These are phyloP conservation scores for Polietes domitor DNA, from an alignment of 2,888 invertebrate genomes.

Conservation along the genomic window DNA sequence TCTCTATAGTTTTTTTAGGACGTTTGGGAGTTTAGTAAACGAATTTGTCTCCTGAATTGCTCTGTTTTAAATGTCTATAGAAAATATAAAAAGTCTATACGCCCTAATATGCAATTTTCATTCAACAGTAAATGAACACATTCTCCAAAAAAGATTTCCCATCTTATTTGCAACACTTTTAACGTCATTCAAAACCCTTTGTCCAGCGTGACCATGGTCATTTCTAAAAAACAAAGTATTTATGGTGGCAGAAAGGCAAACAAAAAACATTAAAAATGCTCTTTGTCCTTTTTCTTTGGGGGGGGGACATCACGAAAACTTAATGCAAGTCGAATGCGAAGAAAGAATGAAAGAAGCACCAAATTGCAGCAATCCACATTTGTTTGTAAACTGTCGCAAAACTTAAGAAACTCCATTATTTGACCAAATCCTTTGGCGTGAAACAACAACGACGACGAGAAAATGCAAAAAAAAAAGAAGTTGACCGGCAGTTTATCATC, in stretches of 20 bases:
- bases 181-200: background rate
- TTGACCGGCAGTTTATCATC: conserved; percentile 65
- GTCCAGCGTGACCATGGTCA: conserved; percentile 4
- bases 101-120: too few relatives aligned
- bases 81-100: too few relatives aligned
- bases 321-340: too few relatives aligned
- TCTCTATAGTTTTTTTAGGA: too few relatives aligned
- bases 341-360: background rate
- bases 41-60: too few relatives aligned
- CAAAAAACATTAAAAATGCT: conserved; percentile 66
- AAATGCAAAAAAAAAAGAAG: conserved; percentile 14
- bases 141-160: background rate
- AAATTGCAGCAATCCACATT: conserved; percentile 59
- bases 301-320: background rate
- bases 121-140: background rate
- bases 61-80: too few relatives aligned
- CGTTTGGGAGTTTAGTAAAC: too few relatives aligned
- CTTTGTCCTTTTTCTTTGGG: conserved; percentile 54
- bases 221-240: background rate
- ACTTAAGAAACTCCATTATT: conserved; percentile 70
- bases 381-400: conserved; percentile 71
- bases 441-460: conserved; percentile 51
- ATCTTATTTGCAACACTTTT: background rate
- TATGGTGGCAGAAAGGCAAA: background rate
- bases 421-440: conserved; percentile 68